These are phyloP conservation scores for Loris lydekkerianus DNA, from an alignment of 2,797 vertebrate genomes.

Conservation along the genomic window DNA sequence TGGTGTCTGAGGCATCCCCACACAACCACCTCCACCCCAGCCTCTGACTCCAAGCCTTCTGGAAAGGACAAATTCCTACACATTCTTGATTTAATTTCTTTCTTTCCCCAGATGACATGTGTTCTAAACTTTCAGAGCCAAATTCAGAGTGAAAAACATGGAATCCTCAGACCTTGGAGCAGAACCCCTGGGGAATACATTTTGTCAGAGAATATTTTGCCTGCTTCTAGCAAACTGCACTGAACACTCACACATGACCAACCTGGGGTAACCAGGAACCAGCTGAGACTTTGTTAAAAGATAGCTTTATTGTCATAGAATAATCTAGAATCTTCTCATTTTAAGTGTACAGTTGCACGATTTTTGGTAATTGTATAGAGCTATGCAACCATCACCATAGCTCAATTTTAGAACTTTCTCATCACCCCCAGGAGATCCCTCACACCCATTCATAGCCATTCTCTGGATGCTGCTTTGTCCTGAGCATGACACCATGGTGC, in stretches of 20 bases:
- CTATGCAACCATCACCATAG: not conserved
- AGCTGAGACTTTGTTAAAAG: not conserved
- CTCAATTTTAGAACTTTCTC: not conserved
- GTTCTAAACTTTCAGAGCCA: conserved; percentile 47
- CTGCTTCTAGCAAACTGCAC: not conserved
- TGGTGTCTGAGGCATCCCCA: not conserved
- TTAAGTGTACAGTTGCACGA: not conserved
- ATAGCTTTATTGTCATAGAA: conserved; percentile 11
- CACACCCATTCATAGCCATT: not conserved
- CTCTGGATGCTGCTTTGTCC: not conserved
- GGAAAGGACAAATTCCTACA: not conserved
- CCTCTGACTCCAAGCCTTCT: not conserved
- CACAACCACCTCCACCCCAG: accelerated
- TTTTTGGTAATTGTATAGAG: not conserved
- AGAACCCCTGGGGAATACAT: not conserved
- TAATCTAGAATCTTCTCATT: not conserved
- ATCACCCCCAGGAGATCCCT: not conserved
- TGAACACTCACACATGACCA: not conserved
- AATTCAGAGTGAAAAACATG: not conserved
- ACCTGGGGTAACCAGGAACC: not conserved
- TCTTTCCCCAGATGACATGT: not conserved
- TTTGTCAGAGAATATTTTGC: not conserved
- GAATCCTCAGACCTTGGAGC: not conserved
- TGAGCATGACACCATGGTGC: not conserved
- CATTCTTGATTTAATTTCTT: not conserved